Evolutionary conservation across 2,888 invertebrate species (phyloP), one percentile per base, ranked within the genome.

Genomic region (Ligdia adustata): DNA sequence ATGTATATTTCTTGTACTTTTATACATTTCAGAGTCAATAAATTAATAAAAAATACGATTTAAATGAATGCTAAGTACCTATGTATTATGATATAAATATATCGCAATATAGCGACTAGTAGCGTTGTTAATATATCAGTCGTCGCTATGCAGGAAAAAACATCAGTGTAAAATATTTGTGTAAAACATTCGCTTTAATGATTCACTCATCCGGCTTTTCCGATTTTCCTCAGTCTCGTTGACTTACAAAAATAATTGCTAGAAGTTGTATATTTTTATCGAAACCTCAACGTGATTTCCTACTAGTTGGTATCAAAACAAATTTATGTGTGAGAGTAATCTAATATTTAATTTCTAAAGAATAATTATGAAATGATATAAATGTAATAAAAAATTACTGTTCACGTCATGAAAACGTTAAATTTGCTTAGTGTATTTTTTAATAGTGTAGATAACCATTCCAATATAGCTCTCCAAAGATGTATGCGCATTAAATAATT

Each of bases 401-500:
- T 7, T 22, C 33, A 16, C 37, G 45, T 46, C 38, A 42, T 41
- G 41, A 18, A 5, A 26, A 12, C 27, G 26, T 32, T 14, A 31
- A 29, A 31, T 31, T 27, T 26, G 15, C 32, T 28, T 40, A 13
- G 26, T 29, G 26, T 40, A 33, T 14, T 22, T 22, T n/a, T n/a
- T n/a, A n/a, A n/a, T n/a, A n/a, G n/a, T n/a, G n/a, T n/a, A n/a
- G n/a, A n/a, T n/a, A n/a, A 20, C 42, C 28, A 35, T 54, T 39
- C 35, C 3, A 28, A 27, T 5, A 9, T 7, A 13, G 26, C 26
- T 37, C 35, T 37, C 34, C 37, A 37, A 40, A 44, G 45, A 39
- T 37, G 6, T 22, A 43, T 14, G 32, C 41, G 14, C 41, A 43
- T 40, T 53, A 45, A 22, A 48, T 46, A 49, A 48, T 43, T 46